Base-by-base conservation (phyloP, 1,140 invertebrate species). In the Drosophila equinoxialis region DNA sequence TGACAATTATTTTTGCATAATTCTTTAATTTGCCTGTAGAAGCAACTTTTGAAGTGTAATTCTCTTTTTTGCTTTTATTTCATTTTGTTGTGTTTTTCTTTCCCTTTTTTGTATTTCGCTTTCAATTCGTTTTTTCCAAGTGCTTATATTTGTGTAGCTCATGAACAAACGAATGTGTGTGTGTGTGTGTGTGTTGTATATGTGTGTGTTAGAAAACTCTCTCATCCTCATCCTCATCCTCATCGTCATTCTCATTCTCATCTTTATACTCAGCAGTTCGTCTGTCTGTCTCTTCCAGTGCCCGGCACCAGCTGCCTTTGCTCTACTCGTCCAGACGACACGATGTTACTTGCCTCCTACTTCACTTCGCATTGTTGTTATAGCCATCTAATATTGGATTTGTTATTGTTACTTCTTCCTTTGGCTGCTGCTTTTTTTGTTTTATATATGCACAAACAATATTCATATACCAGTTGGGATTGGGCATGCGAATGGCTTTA, bases 301-400 rank as follows among this genome's bases (percentile, higher is more conserved):
- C 70, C 41, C 74, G 73, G 73, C 71, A 75, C 57, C 73, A 74
- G 71, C 71, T 74, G 72, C 42, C 71, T 55, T 64, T 60, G 51
- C 48, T 26, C 69, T n/a, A 60, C 30, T 33, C 26, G 8, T 11
- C 35, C n/a, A 51, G 45, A 51, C 45, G 17, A 20, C 14, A 51
- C 45, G 10, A 20, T 6, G 45, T 51, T 51, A 7, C 45, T 23
- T 57, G 23, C 23, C 33, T 14, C 4, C 7, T 72, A 72, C 81
- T 85, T 75, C 67, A 39, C 37, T 72, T 72, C 68, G 71, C 78
- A 68, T 72, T 85, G 81, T 81, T 85, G 78, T 85, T 81, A 79
- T 72, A 68, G 78, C 71, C 82, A 79, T 86, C 78, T 86, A 81
- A 86, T 85, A 85, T 85, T 85, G 82, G 79, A 85, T 85, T 85